Conservation (phyloP, 2,797 vertebrate genomes). For the Novumbra hubbsi region DNA sequence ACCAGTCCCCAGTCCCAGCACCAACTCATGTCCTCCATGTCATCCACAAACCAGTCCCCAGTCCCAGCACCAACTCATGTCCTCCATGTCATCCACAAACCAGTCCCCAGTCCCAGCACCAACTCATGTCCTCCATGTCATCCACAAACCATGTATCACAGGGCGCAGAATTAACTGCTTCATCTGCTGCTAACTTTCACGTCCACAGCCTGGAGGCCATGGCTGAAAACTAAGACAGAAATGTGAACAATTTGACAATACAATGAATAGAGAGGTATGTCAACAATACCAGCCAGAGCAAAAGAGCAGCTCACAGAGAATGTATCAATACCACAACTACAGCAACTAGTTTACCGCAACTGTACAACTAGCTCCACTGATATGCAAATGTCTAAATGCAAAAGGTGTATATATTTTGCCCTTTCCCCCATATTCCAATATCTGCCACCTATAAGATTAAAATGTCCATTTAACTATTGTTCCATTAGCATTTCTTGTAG, state of each 20-base stretch:
- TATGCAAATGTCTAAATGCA: neutral
- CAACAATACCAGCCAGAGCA: constrained; percentile 5
- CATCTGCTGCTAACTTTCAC: constrained; percentile 46
- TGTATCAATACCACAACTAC: neutral
- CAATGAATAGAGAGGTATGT: neutral
- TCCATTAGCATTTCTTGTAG: neutral
- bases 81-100: no score
- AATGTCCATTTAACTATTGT: neutral
- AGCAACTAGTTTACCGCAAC: neutral
- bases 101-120: no score
- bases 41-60: no score
- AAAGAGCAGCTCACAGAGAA: constrained; percentile 1
- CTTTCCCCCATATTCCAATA: neutral
- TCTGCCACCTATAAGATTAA: neutral
- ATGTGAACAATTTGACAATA: constrained; percentile 5
- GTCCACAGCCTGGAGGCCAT: constrained; percentile 23
- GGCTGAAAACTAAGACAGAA: constrained; percentile 39
- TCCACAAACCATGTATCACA: no score
- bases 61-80: no score
- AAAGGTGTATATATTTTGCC: neutral
- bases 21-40: no score
- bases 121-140: no score
- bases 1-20: no score
- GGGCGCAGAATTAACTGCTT: constrained; percentile 40
- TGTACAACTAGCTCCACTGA: neutral